Conservation (phyloP, 2,888 invertebrate species). For the Pterobdella sp. region DNA sequence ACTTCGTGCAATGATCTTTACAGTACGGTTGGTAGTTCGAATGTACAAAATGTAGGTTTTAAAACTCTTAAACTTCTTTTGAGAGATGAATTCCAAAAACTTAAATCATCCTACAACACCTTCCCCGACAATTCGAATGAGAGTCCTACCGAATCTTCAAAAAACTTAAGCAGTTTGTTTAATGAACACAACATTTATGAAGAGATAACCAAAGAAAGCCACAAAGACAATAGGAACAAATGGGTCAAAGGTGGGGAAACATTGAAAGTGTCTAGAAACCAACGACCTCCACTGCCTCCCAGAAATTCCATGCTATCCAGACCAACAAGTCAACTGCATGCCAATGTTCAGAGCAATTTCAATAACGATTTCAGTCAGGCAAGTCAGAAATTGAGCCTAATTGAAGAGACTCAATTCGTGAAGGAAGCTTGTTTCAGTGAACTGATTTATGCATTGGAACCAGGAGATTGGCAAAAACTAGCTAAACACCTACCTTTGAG, state of each 20-base stretch:
- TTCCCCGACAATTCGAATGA: background rate
- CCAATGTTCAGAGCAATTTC: background rate
- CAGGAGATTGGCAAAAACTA: slow-evolving; percentile 37
- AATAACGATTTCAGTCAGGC: slow-evolving; percentile 22
- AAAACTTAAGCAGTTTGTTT: background rate
- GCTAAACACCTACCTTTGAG: slow-evolving; percentile 35
- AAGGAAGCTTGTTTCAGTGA: slow-evolving; percentile 30
- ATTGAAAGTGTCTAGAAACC: background rate
- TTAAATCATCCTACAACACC: slow-evolving; percentile 1
- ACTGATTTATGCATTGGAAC: slow-evolving; percentile 18
- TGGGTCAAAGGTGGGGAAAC: slow-evolving; percentile 26
- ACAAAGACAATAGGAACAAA: slow-evolving; percentile 14
- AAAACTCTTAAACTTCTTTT: slow-evolving; percentile 34
- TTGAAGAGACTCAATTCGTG: slow-evolving; percentile 27
- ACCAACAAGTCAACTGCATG: background rate
- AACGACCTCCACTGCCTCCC: slow-evolving; percentile 23
- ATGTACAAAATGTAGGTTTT: slow-evolving; percentile 31
- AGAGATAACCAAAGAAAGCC: slow-evolving; percentile 11
- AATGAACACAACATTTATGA: slow-evolving; percentile 27
- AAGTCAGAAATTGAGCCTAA: slow-evolving; percentile 18
- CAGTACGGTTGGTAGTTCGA: background rate
- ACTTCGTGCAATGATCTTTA: background rate
- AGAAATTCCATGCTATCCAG: slow-evolving; percentile 23
- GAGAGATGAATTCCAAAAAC: slow-evolving; percentile 34
- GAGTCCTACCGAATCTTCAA: background rate